Base-by-base conservation (phyloP, 2,797 vertebrate genomes). In the Periophthalmus magnuspinnatus region DNA sequence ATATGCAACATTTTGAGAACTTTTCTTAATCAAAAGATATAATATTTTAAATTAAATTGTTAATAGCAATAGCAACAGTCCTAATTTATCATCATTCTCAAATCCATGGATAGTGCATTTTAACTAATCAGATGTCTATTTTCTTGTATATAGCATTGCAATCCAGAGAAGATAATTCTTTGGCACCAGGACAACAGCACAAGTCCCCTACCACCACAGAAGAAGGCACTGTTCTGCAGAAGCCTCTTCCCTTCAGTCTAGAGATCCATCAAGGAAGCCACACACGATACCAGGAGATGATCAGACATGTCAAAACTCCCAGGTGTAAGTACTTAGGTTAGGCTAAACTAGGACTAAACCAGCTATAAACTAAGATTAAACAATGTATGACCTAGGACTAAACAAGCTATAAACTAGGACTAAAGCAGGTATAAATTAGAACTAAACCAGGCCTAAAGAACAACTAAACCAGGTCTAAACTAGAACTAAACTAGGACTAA, bases 251-350 rank as follows among this genome's bases (percentile, higher is more conserved):
- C 19, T 86, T 84, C 71, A 83, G 90, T 66, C 38, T 59, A 0
- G 74, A 85, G 56, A 71, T 84, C 22, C 92, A 93, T 72, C 67
- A 85, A 5, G 91, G 91, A 11, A 94, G 94, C 79, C 81, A 91
- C n/a, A 3, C 10, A 5, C 84, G 10, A 63, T 91, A 93, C 82
- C 86, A 71, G 0, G 82, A 88, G 71, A 88, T 90, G 75, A 72
- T 85, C 32, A 86, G 63, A 74, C 61, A 22, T 7, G 8, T 60
- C 59, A 67, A 75, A 75, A 84, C 70, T 36, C 82, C 87, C 41
- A 86, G 77, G 74, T 72, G 90, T 91, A 76, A 84, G 86, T 78
- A 54, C 17, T 60, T 32, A 32, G 13, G n/a, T 24, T 21, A 56
- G 11, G 13, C 13, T 45, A 56, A 56, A 56, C 10, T 21, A 56